These are phyloP conservation scores for Lasioglossum zephyrum DNA, from an alignment of 2,888 invertebrate species.

Conservation along the genomic window DNA sequence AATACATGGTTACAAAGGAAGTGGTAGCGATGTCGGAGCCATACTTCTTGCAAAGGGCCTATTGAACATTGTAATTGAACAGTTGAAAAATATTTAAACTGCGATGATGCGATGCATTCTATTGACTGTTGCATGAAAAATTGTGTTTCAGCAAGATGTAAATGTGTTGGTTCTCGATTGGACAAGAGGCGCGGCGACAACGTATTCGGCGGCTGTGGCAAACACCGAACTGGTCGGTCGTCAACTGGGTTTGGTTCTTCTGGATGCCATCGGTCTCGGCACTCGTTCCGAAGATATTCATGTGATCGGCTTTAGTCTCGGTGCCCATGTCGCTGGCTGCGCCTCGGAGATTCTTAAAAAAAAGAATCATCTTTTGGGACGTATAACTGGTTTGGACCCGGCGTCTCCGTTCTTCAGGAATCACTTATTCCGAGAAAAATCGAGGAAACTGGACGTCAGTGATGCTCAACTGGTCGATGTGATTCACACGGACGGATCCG, in stretches of 20 bases:
- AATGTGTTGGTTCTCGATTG: conserved; percentile 87
- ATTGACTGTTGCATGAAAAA: background rate
- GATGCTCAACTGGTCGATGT: conserved; percentile 89
- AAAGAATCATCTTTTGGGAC: conserved; percentile 84
- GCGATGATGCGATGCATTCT: background rate
- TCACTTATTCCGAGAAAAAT: conserved; percentile 85
- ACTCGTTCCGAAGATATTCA: conserved; percentile 84
- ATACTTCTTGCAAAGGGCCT: conserved; percentile 84
- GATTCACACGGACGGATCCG: conserved; percentile 89
- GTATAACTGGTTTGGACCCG: conserved; percentile 87
- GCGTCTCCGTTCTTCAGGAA: conserved; percentile 87
- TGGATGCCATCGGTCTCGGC: conserved; percentile 85
- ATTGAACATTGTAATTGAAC: conserved; percentile 84
- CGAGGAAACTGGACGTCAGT: conserved; percentile 86
- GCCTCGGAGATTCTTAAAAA: conserved; percentile 86
- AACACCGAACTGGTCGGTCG: conserved; percentile 87
- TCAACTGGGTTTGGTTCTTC: conserved; percentile 86
- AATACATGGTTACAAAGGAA: conserved; percentile 87
- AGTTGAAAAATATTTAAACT: background rate
- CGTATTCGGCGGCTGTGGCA: conserved; percentile 86
- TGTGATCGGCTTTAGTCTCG: conserved; percentile 87
- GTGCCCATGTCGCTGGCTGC: conserved; percentile 87
- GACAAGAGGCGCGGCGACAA: conserved; percentile 86
- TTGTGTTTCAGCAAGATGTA: conserved; percentile 84
- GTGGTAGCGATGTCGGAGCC: conserved; percentile 85